Evolutionary conservation across 2,113 vertebrate species (phyloP).

Genomic region (Canis aureus): DNA sequence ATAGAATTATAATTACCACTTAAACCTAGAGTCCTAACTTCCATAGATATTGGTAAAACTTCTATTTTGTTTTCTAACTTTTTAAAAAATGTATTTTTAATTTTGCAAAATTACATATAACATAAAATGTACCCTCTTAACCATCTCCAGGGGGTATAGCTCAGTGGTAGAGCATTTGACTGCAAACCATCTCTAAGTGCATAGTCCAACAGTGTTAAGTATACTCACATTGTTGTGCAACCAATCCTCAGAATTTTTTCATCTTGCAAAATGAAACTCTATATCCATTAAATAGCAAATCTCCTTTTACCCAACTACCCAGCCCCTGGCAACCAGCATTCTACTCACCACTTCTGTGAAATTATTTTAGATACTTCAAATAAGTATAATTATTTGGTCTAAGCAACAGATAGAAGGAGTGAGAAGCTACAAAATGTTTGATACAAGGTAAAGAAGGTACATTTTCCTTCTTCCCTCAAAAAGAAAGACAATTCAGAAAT

Average conservation of each 20-base stretch:
- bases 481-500: constrained; percentile 49
- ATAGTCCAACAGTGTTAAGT: not conserved
- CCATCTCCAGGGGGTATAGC: not conserved
- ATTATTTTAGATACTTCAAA: not conserved
- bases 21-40: constrained; percentile 9
- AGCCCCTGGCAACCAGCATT: not conserved
- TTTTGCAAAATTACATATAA: not conserved
- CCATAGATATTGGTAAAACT: not conserved
- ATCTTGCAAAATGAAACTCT: not conserved
- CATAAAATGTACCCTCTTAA: not conserved
- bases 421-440: not conserved
- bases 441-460: not conserved
- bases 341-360: not conserved
- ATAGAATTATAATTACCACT: not conserved
- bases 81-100: not conserved
- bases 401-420: constrained; percentile 5
- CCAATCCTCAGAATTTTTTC: not conserved
- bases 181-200: not conserved
- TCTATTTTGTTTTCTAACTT: not conserved
- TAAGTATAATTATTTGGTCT: not conserved
- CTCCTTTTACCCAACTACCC: not conserved
- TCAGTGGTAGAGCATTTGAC: too few species aligned
- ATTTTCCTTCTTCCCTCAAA: constrained; percentile 14
- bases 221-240: not conserved
- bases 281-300: not conserved